These are phyloP conservation scores for Rissa tridactyla DNA, from an alignment of 2,113 vertebrate genomes.

Conservation along the genomic window DNA sequence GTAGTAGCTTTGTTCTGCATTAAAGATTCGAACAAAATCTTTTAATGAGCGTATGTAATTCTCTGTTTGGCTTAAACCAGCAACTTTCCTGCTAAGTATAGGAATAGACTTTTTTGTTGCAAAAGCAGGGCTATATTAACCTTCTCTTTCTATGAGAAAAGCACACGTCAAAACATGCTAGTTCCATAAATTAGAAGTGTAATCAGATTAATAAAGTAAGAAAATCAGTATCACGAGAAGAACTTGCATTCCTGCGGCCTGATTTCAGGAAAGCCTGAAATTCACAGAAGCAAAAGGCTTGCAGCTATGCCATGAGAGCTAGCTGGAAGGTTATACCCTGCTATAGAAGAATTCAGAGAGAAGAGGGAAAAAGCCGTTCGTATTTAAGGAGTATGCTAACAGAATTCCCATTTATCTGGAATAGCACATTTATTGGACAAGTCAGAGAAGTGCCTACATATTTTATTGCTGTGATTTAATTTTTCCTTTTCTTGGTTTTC, in stretches of 20 bases:
- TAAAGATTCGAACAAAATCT: background rate
- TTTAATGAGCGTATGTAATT: background rate
- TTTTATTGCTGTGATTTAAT: slow-evolving; percentile 52
- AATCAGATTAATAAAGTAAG: background rate
- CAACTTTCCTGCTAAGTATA: background rate
- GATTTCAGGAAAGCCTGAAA: background rate
- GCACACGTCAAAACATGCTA: background rate
- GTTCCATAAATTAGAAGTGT: background rate
- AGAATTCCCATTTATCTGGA: slow-evolving; percentile 30
- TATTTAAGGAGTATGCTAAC: background rate
- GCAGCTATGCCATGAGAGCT: background rate
- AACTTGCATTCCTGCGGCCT: background rate
- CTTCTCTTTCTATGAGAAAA: background rate
- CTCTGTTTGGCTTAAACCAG: background rate
- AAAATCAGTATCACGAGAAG: rapidly evolving
- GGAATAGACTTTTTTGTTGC: background rate
- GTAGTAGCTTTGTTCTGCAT: background rate
- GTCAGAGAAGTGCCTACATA: background rate
- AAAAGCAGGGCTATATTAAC: background rate
- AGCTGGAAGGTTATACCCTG: background rate
- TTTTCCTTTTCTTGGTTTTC: background rate
- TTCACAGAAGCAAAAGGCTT: background rate
- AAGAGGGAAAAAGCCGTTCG: background rate
- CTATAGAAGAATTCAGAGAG: background rate
- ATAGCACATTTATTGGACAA: slow-evolving; percentile 25